Evolutionary conservation across 2,888 invertebrate genomes (phyloP).

Genomic region (Leptinotarsa haldemani): DNA sequence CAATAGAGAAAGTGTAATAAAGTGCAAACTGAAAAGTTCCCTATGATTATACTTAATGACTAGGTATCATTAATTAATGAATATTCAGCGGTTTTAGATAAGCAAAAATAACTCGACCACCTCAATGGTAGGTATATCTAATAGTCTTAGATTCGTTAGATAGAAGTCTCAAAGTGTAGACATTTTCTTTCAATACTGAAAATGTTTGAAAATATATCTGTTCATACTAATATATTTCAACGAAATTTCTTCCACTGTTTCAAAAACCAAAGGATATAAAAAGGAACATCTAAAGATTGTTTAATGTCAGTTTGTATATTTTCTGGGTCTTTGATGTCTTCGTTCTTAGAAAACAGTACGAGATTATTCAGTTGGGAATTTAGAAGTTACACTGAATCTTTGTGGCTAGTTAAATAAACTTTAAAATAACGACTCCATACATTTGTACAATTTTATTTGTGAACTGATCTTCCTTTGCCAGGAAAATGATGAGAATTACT

Average conservation of each 20-base stretch:
- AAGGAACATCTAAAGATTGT: not conserved
- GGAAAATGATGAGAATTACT: not conserved
- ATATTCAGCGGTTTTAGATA: no score
- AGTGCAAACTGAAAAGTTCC: no score
- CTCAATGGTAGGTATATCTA: no score
- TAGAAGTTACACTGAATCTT: not conserved
- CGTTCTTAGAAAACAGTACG: not conserved
- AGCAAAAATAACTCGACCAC: no score
- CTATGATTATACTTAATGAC: no score
- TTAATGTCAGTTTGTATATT: constrained; percentile 4
- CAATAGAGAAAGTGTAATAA: no score
- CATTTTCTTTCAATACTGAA: no score
- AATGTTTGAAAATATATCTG: no score
- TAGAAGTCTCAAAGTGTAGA: no score
- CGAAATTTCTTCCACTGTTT: not conserved
- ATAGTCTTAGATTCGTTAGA: no score
- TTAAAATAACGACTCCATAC: not conserved
- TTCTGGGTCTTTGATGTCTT: not conserved
- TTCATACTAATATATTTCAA: no score
- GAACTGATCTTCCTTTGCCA: not conserved
- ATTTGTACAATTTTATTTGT: not conserved
- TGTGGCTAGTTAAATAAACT: not conserved
- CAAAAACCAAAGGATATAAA: not conserved
- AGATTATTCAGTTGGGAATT: not conserved
- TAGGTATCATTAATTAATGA: no score